Evolutionary conservation across 2,113 vertebrate species (phyloP).

Genomic region (Lepisosteus oculatus): DNA sequence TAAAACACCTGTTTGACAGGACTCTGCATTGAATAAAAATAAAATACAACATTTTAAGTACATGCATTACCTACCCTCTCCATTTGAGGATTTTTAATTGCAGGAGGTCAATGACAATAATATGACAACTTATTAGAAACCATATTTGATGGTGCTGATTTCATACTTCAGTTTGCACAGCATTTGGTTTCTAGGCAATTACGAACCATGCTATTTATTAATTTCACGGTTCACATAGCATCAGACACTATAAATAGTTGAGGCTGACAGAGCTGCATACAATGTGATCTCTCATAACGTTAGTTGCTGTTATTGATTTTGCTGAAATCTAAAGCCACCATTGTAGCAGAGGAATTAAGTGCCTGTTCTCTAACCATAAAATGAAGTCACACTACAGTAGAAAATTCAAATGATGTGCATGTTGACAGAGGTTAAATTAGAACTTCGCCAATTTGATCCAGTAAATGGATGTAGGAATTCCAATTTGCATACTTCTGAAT

Average conservation of each 20-base stretch:
- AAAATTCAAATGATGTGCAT: neutral
- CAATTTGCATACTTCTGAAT: no score
- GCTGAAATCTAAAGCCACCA: slow-evolving; percentile 41
- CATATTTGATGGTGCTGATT: slow-evolving; percentile 63
- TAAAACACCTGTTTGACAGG: neutral
- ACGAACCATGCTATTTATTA: slow-evolving; percentile 73
- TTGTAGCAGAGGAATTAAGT: slow-evolving; percentile 3
- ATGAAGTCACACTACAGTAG: no score
- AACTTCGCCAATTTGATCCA: neutral
- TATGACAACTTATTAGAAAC: slow-evolving; percentile 70
- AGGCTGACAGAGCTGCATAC: slow-evolving; percentile 48
- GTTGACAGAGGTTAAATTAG: neutral
- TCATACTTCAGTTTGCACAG: slow-evolving; percentile 58
- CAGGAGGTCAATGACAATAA: slow-evolving; percentile 74
- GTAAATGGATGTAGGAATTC: no score
- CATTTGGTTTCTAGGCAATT: slow-evolving; percentile 66
- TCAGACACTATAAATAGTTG: slow-evolving; percentile 68
- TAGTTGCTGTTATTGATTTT: slow-evolving; percentile 56
- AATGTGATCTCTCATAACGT: slow-evolving; percentile 54
- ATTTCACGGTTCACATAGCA: slow-evolving; percentile 70
- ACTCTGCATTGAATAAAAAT: neutral
- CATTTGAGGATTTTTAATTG: slow-evolving; percentile 56
- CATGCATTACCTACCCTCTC: slow-evolving; percentile 19
- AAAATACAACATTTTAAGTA: neutral
- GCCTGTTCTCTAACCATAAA: no score